Evolutionary conservation across 2,113 vertebrate genomes (phyloP).

Genomic region (Pygoscelis adeliae): DNA sequence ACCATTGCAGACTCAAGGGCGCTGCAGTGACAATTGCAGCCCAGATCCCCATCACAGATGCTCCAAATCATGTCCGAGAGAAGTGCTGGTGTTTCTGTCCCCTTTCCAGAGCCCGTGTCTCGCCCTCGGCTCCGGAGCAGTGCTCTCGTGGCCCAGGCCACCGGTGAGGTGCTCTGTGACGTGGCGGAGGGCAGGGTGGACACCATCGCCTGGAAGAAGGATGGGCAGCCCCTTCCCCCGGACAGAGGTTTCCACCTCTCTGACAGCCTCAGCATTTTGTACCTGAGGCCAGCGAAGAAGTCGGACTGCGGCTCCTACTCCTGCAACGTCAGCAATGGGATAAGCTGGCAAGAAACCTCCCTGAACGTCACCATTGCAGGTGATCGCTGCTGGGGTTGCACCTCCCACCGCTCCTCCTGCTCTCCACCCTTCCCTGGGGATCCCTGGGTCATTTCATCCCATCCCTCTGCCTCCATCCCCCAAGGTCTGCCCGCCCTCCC

Average conservation of each 20-base stretch:
- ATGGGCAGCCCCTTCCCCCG: background rate
- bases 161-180: background rate
- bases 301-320: constrained; percentile 24
- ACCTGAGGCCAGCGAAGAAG: background rate
- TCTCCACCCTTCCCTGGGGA: background rate
- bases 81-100: background rate
- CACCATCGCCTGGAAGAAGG: constrained; percentile 32
- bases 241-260: background rate
- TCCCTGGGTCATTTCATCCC: background rate
- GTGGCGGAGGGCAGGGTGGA: constrained; percentile 7
- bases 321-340: constrained; percentile 25
- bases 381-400: background rate
- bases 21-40: background rate
- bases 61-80: background rate
- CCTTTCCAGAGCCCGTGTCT: background rate
- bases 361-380: background rate
- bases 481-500: accelerated
- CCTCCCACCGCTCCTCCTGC: background rate
- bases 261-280: background rate
- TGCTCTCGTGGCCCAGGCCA: background rate
- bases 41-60: accelerated
- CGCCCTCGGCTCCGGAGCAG: background rate
- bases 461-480: background rate
- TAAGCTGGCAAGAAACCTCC: constrained; percentile 37
- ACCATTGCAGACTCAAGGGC: accelerated